phyloP scores from a whole-genome alignment of 1,140 invertebrate species.

The Neodiprion lecontei region DNA sequence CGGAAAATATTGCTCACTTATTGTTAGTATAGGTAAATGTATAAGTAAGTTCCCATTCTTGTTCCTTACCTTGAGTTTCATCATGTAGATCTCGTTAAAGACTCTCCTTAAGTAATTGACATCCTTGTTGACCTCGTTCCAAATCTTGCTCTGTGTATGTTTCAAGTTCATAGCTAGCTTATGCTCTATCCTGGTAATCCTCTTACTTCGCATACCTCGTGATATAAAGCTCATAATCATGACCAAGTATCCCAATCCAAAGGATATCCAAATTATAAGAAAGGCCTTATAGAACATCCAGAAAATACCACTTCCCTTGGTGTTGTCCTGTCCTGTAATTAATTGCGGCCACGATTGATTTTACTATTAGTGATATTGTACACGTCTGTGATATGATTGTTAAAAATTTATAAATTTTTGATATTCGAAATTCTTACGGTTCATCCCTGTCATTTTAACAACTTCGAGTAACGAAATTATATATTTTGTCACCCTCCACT shows the following conservation, averaged over 20 bases:
- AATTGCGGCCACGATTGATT: too few relatives aligned
- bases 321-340: conserved; percentile 52
- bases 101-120: conserved; percentile 75
- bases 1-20: conserved; percentile 16
- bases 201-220: conserved; percentile 75
- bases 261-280: conserved; percentile 85
- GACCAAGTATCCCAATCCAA: conserved; percentile 87
- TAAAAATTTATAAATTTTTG: background rate
- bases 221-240: conserved; percentile 92
- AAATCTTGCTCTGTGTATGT: conserved; percentile 78
- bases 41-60: conserved; percentile 40
- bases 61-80: conserved; percentile 76
- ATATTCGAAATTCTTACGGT: background rate
- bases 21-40: conserved; percentile 7
- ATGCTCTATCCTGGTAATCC: conserved; percentile 76
- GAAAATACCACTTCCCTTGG: conserved; percentile 65
- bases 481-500: background rate
- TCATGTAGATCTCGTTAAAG: conserved; percentile 79
- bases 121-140: conserved; percentile 79
- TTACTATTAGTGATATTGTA: too few relatives aligned
- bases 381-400: background rate
- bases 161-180: conserved; percentile 77
- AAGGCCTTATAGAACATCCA: conserved; percentile 77
- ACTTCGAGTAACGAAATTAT: too few relatives aligned
- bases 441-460: too few relatives aligned